Evolutionary conservation across 2,797 vertebrate species (phyloP).

Genomic region (Cyprinella venusta): DNA sequence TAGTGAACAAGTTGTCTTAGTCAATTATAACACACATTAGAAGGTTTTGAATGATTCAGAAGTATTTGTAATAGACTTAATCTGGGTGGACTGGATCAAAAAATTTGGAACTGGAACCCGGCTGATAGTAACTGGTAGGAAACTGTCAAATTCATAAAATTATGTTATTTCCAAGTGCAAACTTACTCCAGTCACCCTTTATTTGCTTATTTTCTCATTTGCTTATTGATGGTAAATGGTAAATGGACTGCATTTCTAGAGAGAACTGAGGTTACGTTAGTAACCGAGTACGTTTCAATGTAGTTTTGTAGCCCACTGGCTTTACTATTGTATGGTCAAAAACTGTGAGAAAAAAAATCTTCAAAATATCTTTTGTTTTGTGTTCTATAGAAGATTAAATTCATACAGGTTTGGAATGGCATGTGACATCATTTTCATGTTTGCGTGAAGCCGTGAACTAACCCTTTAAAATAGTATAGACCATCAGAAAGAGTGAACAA

Average conservation of each 20-base stretch:
- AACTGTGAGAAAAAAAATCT: no score
- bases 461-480: neutral
- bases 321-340: no score
- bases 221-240: neutral
- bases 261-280: no score
- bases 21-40: neutral
- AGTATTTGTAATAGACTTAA: slow-evolving; percentile 24
- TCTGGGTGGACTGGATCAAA: neutral
- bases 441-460: neutral
- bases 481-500: no score
- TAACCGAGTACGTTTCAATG: no score
- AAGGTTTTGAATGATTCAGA: neutral
- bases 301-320: no score
- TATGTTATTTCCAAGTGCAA: neutral
- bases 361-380: neutral
- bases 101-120: slow-evolving; percentile 43
- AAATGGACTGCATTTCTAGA: no score
- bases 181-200: neutral
- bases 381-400: neutral
- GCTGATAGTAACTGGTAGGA: slow-evolving; percentile 26
- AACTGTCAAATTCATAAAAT: neutral
- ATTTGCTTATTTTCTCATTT: neutral
- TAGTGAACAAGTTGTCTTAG: no score
- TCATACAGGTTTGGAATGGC: neutral
- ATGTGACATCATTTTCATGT: no score